Evolutionary conservation across 2,113 vertebrate species (phyloP), one percentile per base, ranked within the genome.

Genomic region (Triplophysa dalaica): DNA sequence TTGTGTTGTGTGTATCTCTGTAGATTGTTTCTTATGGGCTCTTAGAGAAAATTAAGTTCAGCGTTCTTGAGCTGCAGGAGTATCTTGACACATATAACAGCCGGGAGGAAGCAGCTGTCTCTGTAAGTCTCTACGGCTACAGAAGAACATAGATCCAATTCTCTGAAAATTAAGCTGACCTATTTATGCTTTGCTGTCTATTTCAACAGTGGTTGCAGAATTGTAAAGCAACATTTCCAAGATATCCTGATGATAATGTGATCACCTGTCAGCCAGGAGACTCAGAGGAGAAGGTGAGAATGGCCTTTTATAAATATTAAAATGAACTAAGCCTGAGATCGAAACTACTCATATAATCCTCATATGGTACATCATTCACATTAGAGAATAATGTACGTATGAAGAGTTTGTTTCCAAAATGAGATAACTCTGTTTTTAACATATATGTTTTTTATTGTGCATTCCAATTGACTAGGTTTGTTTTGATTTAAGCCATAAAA

Each of bases 31-130:
- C 97, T 72, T 99, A 97, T 82, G 97, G 97, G 74, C 96, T 99
- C 78, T 93, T 99, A 81, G 97, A 99, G 78, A 99, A 97, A 89
- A 93, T 99, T 89, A 99, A 99, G 89, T 99, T 99, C 92, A 97
- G 97, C 85, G 97, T 97, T 7, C 84, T 99, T 84, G 98, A 99
- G 88, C 92, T 99, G 45, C 98, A 99, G 87, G 98, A 99, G 89
- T 99, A 99, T 87, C 85, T 99, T 90, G 97, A 99, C 82, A 99
- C 97, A 0, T 99, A 98, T 89, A 98, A 95, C 90, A 96, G 93
- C 84, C 95, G 91, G 78, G 97, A 98, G 86, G 98, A 99, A 85
- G 94, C 97, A 12, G 96, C 96, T 0, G 92, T 98, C 81, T 95
- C 94, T 67, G 98, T 99, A 93, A 90, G 94, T 82, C 11, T 29